A percentile compares a stretch with the other conserved stretches of the same genome.
phyloP scores from a whole-genome alignment of 2,113 vertebrate genomes.

The Cyphomyrus plagiostoma region DNA sequence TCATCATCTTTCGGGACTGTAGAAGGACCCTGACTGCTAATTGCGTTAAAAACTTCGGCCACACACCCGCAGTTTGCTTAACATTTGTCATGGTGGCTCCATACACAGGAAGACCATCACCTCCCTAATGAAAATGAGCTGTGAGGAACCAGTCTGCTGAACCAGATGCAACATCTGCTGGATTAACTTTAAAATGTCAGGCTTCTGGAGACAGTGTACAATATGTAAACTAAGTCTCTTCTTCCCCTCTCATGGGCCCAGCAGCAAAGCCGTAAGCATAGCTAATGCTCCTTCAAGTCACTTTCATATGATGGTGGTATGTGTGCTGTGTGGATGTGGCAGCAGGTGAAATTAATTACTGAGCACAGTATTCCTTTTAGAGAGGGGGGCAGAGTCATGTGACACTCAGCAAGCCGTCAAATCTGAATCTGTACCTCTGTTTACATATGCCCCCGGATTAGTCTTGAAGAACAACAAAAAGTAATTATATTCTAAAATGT shows the following conservation, averaged over 20 bases:
- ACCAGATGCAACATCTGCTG: neutral
- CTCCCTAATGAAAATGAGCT: constrained; percentile 15
- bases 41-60: neutral
- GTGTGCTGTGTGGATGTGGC: neutral
- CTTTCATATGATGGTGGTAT: neutral
- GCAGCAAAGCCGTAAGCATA: neutral
- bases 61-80: neutral
- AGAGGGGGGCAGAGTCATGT: neutral
- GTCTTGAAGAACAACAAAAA: neutral
- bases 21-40: neutral
- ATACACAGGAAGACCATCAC: neutral
- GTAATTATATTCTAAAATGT: neutral
- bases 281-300: neutral
- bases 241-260: neutral
- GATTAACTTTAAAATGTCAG: constrained; percentile 16
- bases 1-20: constrained; percentile 10
- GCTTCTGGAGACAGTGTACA: neutral
- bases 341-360: neutral
- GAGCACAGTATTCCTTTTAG: neutral
- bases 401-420: neutral
- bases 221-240: neutral
- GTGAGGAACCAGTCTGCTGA: neutral
- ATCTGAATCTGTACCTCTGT: neutral
- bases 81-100: neutral
- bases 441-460: neutral